phyloP scores from a whole-genome alignment of 2,888 invertebrate species.

The Spodoptera exigua region DNA sequence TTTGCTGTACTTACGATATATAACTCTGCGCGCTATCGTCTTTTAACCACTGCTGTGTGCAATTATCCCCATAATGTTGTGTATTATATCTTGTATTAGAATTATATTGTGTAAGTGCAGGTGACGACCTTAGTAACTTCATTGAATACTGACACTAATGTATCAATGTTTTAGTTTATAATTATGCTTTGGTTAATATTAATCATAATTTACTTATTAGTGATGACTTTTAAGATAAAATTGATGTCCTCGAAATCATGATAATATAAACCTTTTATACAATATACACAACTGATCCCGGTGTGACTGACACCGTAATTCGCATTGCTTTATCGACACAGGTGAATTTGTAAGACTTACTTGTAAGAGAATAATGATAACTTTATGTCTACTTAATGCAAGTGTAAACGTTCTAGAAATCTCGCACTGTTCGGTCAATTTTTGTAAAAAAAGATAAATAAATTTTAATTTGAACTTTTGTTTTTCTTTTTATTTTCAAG shows the following conservation, averaged over 20 bases:
- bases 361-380: conserved; percentile 87
- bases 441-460: conserved; percentile 87
- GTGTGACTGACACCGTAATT: conserved; percentile 72
- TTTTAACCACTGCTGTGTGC: conserved; percentile 82
- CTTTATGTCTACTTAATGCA: conserved; percentile 89
- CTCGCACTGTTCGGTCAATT: conserved; percentile 90
- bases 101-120: conserved; percentile 74
- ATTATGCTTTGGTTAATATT: conserved; percentile 87
- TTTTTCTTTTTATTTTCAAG: conserved; percentile 61
- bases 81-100: conserved; percentile 87
- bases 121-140: conserved; percentile 74
- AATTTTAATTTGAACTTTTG: conserved; percentile 83
- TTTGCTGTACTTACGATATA: conserved; percentile 77
- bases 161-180: conserved; percentile 86
- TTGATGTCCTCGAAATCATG: conserved; percentile 84
- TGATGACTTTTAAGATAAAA: conserved; percentile 81
- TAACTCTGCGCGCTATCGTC: conserved; percentile 76
- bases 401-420: conserved; percentile 90
- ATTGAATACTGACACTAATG: conserved; percentile 82
- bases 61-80: conserved; percentile 81
- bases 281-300: conserved; percentile 77
- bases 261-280: conserved; percentile 78
- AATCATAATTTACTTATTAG: conserved; percentile 85
- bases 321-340: conserved; percentile 85
- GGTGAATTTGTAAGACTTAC: conserved; percentile 88